These are phyloP conservation scores for Etheostoma perlongum DNA, from an alignment of 2,797 vertebrate genomes.

Conservation along the genomic window DNA sequence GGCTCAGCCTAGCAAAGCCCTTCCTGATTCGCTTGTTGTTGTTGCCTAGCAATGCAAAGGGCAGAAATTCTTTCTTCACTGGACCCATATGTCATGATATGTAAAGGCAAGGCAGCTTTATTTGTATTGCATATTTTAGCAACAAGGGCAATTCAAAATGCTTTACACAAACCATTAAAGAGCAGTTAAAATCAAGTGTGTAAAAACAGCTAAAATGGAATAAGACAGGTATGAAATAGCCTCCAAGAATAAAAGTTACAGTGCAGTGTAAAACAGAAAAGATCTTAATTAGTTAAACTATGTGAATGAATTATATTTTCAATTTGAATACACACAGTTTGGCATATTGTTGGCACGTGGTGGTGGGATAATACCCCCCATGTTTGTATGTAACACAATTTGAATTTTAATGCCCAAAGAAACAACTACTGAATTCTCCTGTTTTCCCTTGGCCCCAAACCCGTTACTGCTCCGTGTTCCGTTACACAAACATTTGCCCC, in stretches of 20 bases:
- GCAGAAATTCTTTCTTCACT: background rate
- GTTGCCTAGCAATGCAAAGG: conserved; percentile 9
- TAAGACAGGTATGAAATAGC: no score
- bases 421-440: conserved; percentile 16
- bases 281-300: background rate
- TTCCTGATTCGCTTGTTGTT: conserved; percentile 17
- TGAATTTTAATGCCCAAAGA: background rate
- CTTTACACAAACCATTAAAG: no score
- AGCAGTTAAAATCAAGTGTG: no score
- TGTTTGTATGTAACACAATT: background rate
- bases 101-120: no score
- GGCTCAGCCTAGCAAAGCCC: no score
- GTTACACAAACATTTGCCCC: conserved; percentile 2
- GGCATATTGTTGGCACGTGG: background rate
- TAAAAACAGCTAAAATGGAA: no score
- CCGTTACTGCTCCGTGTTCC: background rate
- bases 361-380: background rate
- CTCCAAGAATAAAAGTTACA: no score
- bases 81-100: background rate
- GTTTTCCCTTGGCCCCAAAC: no score
- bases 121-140: no score
- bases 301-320: background rate
- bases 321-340: background rate
- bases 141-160: no score
- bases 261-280: background rate